Evolutionary conservation across 2,113 vertebrate species (phyloP).

Genomic region (Trogon melanurus): DNA sequence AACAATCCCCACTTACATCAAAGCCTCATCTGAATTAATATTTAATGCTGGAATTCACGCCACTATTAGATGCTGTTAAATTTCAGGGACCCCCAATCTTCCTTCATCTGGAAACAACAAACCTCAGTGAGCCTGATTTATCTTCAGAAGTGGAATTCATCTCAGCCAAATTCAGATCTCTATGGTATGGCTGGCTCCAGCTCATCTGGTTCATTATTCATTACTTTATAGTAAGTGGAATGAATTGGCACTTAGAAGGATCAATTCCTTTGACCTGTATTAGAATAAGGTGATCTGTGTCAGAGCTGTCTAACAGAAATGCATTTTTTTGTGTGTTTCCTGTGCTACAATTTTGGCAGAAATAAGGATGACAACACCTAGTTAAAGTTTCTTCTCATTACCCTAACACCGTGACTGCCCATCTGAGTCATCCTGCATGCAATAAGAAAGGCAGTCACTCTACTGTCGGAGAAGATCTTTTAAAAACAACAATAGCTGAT

Average conservation of each 20-base stretch:
- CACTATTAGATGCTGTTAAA: not conserved
- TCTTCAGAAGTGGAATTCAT: not conserved
- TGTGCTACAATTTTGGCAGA: not conserved
- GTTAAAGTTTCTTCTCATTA: not conserved
- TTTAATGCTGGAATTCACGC: not conserved
- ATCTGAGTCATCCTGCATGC: not conserved
- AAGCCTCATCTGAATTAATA: slow-evolving; percentile 46
- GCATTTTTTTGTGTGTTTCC: not conserved
- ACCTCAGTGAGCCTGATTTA: not conserved
- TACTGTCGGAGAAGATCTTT: not conserved
- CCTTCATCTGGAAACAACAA: not conserved
- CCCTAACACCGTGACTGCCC: not conserved
- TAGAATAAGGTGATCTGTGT: not conserved
- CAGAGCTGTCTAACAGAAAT: not conserved
- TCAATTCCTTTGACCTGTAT: not conserved
- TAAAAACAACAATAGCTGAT: not conserved
- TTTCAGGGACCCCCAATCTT: not conserved
- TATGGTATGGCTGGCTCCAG: not conserved
- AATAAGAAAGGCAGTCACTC: not conserved
- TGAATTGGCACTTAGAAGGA: not conserved
- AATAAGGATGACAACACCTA: not conserved
- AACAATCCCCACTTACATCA: slow-evolving; percentile 29
- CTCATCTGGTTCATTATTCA: not conserved
- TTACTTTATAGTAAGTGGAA: not conserved
- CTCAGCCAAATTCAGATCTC: not conserved